These are phyloP conservation scores for Euwallacea similis DNA, from an alignment of 1,140 invertebrate genomes.

Conservation along the genomic window DNA sequence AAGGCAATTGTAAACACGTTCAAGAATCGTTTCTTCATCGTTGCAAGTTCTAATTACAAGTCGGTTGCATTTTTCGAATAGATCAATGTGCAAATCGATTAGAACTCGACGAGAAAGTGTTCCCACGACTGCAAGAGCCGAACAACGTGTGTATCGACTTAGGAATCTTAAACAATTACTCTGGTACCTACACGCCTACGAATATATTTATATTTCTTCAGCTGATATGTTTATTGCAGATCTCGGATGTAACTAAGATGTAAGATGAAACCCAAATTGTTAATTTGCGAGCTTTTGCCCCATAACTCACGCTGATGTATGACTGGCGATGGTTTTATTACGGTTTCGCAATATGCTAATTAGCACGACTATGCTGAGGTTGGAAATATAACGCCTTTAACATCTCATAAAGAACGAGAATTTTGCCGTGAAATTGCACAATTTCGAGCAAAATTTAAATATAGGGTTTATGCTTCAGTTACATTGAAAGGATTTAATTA, in stretches of 20 bases:
- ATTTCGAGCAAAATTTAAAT: conserved; percentile 2
- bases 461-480: conserved; percentile 2
- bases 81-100: conserved; percentile 41
- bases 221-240: conserved; percentile 31
- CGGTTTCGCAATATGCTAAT: conserved; percentile 12
- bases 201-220: conserved; percentile 39
- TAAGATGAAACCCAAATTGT: conserved; percentile 20
- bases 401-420: not conserved
- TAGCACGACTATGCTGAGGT: conserved; percentile 3
- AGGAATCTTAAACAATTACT: conserved; percentile 45
- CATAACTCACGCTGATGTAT: not conserved
- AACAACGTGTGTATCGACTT: conserved; percentile 39
- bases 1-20: conserved; percentile 34
- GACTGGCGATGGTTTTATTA: conserved; percentile 10
- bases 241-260: conserved; percentile 11
- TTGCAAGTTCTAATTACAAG: conserved; percentile 33
- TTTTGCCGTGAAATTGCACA: not conserved
- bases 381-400: conserved; percentile 2
- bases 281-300: conserved; percentile 17
- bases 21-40: conserved; percentile 33
- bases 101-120: conserved; percentile 42
- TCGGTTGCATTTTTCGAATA: conserved; percentile 35
- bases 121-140: conserved; percentile 40
- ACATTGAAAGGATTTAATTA: conserved; percentile 6
- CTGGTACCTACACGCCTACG: conserved; percentile 41